These are phyloP conservation scores for Colletes gigas DNA, from an alignment of 1,140 invertebrate genomes.

Conservation along the genomic window DNA sequence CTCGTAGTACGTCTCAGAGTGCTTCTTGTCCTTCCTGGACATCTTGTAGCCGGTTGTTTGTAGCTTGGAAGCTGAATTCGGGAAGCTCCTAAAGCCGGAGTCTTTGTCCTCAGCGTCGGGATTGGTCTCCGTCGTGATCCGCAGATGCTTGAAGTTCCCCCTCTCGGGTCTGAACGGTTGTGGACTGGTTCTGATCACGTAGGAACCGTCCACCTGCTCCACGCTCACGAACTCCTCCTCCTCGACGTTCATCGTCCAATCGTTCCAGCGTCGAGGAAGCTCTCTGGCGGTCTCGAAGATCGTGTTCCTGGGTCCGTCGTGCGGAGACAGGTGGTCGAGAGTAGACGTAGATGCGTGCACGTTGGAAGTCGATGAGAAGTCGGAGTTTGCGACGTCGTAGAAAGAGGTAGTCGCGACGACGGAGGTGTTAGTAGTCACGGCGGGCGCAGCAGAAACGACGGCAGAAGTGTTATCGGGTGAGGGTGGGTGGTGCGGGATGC, in stretches of 20 bases:
- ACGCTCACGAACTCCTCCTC: conserved; percentile 77
- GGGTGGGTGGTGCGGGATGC: conserved; percentile 44
- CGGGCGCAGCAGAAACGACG: conserved; percentile 7
- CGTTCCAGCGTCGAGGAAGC: background rate
- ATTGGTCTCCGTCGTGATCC: background rate
- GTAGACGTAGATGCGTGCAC: background rate
- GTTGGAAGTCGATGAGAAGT: background rate
- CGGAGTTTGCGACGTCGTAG: conserved; percentile 12
- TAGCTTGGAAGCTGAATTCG: conserved; percentile 66
- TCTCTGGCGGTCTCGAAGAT: background rate
- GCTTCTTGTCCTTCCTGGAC: conserved; percentile 77
- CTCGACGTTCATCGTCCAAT: conserved; percentile 14
- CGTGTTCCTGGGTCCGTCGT: background rate
- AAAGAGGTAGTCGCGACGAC: conserved; percentile 6
- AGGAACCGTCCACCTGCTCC: conserved; percentile 66
- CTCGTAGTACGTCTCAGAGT: conserved; percentile 76
- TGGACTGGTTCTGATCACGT: conserved; percentile 74
- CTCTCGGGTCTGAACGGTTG: conserved; percentile 74
- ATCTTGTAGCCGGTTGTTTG: conserved; percentile 74
- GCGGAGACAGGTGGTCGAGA: conserved; percentile 18
- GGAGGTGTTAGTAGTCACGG: conserved; percentile 11
- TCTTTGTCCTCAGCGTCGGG: too few relatives aligned
- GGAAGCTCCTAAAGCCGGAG: conserved; percentile 70
- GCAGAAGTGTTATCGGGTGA: conserved; percentile 40
- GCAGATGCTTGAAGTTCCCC: conserved; percentile 10